Percentiles rank a stretch among this genome's conserved stretches.
Evolutionary conservation across 2,113 vertebrate genomes (phyloP).

Genomic region (Phoenicopterus ruber): DNA sequence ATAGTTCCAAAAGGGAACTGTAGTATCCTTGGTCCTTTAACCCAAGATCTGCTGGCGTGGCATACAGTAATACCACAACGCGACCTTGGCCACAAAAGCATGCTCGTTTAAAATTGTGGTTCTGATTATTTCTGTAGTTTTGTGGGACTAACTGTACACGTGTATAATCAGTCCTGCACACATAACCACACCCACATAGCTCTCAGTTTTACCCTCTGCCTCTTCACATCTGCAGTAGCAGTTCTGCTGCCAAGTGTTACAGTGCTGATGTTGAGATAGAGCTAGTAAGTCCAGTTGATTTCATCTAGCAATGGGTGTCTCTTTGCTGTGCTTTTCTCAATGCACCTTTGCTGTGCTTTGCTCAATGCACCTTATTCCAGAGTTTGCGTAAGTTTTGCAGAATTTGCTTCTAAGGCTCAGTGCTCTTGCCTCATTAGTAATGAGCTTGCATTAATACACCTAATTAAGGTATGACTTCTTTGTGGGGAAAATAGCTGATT

Average conservation of each 20-base stretch:
- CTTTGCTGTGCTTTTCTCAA: not conserved
- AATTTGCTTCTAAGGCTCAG: not conserved
- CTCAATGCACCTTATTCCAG: not conserved
- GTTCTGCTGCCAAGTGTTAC: not conserved
- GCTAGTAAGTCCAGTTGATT: not conserved
- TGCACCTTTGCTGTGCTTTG: not conserved
- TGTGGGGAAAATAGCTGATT: not conserved
- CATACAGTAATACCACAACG: not conserved
- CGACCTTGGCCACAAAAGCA: not conserved
- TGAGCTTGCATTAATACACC: not conserved
- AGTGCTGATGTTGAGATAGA: not conserved
- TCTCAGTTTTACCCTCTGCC: not conserved
- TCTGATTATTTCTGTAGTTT: not conserved
- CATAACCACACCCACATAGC: accelerated
- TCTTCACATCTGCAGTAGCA: not conserved
- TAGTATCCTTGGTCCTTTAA: not conserved
- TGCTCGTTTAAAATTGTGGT: not conserved
- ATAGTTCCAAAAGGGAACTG: not conserved
- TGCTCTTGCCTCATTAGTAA: not conserved
- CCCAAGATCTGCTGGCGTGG: not conserved
- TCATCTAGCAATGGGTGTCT: not conserved
- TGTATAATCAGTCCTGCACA: not conserved
- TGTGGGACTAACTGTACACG: not conserved
- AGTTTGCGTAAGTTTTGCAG: not conserved
- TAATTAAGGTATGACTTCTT: not conserved